Percentiles rank a stretch among this genome's conserved stretches.
phyloP scores from a whole-genome alignment of 2,888 invertebrate genomes.

The Agrotis ipsilon region DNA sequence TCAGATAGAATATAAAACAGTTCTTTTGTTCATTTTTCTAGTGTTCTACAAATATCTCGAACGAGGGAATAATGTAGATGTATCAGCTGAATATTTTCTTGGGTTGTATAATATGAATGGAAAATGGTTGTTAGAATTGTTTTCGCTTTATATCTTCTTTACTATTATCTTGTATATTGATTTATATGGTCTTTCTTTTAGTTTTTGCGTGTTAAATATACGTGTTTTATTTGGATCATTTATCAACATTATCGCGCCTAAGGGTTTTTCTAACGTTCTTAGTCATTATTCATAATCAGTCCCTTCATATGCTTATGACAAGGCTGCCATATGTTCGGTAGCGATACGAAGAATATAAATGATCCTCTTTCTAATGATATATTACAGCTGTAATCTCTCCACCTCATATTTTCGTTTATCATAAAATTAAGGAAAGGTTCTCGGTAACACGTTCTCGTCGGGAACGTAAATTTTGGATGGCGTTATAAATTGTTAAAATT shows the following conservation, averaged over 20 bases:
- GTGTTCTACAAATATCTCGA: slow-evolving; percentile 20
- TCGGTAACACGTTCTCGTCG: slow-evolving; percentile 13
- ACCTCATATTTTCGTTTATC: slow-evolving; percentile 40
- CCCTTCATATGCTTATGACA: slow-evolving; percentile 22
- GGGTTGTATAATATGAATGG: slow-evolving; percentile 8
- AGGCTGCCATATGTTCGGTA: slow-evolving; percentile 26
- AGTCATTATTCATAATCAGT: slow-evolving; percentile 42
- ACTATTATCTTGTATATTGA: not conserved
- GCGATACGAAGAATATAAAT: slow-evolving; percentile 44
- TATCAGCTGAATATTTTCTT: slow-evolving; percentile 25
- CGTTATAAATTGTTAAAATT: slow-evolving; percentile 10
- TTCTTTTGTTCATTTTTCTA: slow-evolving; percentile 43
- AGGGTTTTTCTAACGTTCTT: not conserved
- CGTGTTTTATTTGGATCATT: not conserved
- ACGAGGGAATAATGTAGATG: slow-evolving; percentile 23
- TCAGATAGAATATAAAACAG: slow-evolving; percentile 49
- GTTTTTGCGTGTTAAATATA: not conserved
- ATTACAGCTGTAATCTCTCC: slow-evolving; percentile 38
- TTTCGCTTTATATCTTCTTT: not conserved
- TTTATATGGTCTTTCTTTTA: not conserved
- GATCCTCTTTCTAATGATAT: slow-evolving; percentile 44
- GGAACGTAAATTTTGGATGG: not conserved
- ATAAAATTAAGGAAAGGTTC: slow-evolving; percentile 35
- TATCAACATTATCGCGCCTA: slow-evolving; percentile 8
- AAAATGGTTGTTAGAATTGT: slow-evolving; percentile 7